Percentiles rank a stretch among this genome's conserved stretches.
Evolutionary conservation across 2,888 invertebrate genomes (phyloP).

Genomic region (Melanotus villosus): DNA sequence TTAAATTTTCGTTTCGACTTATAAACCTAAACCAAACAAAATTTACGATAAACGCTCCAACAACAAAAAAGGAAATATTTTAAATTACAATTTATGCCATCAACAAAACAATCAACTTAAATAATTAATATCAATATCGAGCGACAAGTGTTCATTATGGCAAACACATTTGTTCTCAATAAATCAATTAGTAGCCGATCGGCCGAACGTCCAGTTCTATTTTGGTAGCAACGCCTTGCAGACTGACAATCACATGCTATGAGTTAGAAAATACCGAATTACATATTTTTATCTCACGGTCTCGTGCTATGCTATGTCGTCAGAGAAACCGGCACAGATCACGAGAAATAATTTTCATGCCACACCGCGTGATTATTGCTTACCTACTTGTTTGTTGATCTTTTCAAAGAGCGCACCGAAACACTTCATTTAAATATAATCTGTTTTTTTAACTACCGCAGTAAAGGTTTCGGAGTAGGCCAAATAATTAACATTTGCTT

Average conservation of each 20-base stretch:
- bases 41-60: background rate
- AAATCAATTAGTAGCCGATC: background rate
- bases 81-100: too few relatives aligned
- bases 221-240: background rate
- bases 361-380: background rate
- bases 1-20: too few relatives aligned
- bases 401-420: too few relatives aligned
- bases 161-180: background rate
- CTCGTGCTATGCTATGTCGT: slow-evolving; percentile 2
- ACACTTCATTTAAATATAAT: too few relatives aligned
- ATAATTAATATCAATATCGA: background rate
- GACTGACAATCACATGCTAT: slow-evolving; percentile 3
- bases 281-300: slow-evolving; percentile 7
- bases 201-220: background rate
- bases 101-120: background rate
- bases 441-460: too few relatives aligned
- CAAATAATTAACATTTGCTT: too few relatives aligned
- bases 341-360: background rate
- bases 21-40: background rate
- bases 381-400: background rate
- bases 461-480: too few relatives aligned
- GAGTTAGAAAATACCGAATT: background rate
- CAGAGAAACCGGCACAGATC: background rate
- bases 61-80: too few relatives aligned
- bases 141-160: background rate